Base-by-base conservation (phyloP, 2,888 invertebrate genomes). In the Lepidochitona cinerea region DNA sequence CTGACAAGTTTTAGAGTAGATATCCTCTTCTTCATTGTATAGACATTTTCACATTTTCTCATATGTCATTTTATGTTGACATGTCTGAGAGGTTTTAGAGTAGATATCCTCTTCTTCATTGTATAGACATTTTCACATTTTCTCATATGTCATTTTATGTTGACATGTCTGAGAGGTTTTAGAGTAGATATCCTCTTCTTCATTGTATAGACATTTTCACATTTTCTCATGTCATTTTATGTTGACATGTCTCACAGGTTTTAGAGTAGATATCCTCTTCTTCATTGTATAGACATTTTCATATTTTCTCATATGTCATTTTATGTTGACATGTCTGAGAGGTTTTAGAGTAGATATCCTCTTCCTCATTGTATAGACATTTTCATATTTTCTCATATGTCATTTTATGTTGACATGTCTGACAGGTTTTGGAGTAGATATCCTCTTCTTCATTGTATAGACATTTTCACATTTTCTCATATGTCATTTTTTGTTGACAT, bases 11-110 rank as follows among this genome's bases (percentile, higher is more conserved):
- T 95, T 95, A 54, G 93, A 93, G 90, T 97, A 99, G 52, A 91
- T 93, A 91, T 98, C 98, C 37, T 94, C 94, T 5, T 93, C 94
- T 84, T 94, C n/a, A n/a, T n/a, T n/a, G n/a, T n/a, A n/a, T n/a
- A n/a, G n/a, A n/a, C n/a, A n/a, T n/a, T n/a, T n/a, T n/a, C n/a
- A 99, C 96, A 99, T 96, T 93, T 98, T 98, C 92, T 99, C 98
- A 92, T 95, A 99, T 9, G 93, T 94, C 90, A 96, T 94, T 54
- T 92, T 92, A 90, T 95, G 96, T 4, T 94, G 94, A 92, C 99
- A 99, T 4, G 93, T 93, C 69, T 89, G 90, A 90, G 98, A 99
- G 7, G 92, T 92, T 88, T 95, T 95, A 54, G 93, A 93, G 90
- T 97, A 99, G 52, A 91, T 93, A 91, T 98, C 98, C 37, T 94